Base-by-base conservation (phyloP, 2,797 vertebrate species). In the Pelodytes ibericus region DNA sequence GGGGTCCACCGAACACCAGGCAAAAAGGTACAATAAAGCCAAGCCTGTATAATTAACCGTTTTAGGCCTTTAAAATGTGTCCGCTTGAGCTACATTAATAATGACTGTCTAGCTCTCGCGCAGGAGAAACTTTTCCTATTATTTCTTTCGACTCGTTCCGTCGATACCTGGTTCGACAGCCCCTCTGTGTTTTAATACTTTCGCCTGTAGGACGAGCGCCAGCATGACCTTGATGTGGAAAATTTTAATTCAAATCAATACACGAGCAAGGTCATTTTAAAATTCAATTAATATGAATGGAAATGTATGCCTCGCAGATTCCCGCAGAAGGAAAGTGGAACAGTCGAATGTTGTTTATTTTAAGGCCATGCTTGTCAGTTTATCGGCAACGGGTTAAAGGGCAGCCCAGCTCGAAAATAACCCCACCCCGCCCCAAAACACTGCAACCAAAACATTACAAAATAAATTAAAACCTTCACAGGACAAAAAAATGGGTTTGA, bases 231-330 rank as follows among this genome's bases (percentile, higher is more conserved):
- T 92, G 90, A 90, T 85, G 85, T 80, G 84, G 84, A 85, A 91
- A 90, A 90, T 88, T 90, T 90, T 89, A 89, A 93, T 92, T 91
- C 89, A 89, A 86, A 95, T 95, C 93, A 91, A 94, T 94, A 92
- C 81, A 13, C 61, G 82, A 83, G 84, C 91, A 94, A 93, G 91
- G 91, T 94, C 91, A 93, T 90, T 94, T 92, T 89, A 93, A 92
- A 93, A 93, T 91, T 90, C 89, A 92, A 91, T 93, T 93, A 92
- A 89, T 91, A 91, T 88, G 91, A 92, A 91, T 85, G 83, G 87
- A 87, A 88, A 90, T 86, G 87, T 66, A 84, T 73, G 84, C 80
- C 84, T 83, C 83, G 86, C 80, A 83, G n/a, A 63, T 85, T 88
- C 86, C 82, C 85, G 80, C 7, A 73, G 86, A 86, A 83, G 77